These are phyloP conservation scores for Lycophotia porphyrea DNA, from an alignment of 2,888 invertebrate genomes.

Conservation along the genomic window DNA sequence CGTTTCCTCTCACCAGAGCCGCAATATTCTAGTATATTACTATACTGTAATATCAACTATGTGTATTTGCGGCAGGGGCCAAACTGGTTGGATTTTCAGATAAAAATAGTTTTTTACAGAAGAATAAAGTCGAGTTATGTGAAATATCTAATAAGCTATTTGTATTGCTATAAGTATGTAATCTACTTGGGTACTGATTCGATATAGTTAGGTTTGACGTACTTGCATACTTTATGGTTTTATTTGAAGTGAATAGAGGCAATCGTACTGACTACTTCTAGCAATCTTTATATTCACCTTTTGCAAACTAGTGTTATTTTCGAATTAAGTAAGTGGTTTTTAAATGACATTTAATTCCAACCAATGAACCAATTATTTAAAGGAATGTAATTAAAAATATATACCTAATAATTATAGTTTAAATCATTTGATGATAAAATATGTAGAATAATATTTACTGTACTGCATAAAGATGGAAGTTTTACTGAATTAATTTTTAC, in stretches of 20 bases:
- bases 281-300: not conserved
- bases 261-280: not conserved
- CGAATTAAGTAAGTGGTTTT: not conserved
- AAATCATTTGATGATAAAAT: no score
- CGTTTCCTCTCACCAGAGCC: not conserved
- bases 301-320: not conserved
- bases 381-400: no score
- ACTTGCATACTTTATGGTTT: not conserved
- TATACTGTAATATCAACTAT: not conserved
- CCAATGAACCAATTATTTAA: no score
- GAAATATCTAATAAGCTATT: not conserved
- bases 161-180: not conserved
- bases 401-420: no score
- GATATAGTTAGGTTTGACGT: not conserved
- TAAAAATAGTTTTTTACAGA: no score
- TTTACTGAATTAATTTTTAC: not conserved
- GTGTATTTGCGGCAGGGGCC: not conserved
- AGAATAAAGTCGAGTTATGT: not conserved
- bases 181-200: not conserved
- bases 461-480: no score
- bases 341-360: not conserved
- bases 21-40: no score
- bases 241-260: no score
- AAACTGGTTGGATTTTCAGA: not conserved
- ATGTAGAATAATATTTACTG: no score